Percentiles rank a stretch among this genome's conserved stretches.
Conservation (phyloP, 2,888 invertebrate species). For the Caenorhabditis sinica region DNA sequence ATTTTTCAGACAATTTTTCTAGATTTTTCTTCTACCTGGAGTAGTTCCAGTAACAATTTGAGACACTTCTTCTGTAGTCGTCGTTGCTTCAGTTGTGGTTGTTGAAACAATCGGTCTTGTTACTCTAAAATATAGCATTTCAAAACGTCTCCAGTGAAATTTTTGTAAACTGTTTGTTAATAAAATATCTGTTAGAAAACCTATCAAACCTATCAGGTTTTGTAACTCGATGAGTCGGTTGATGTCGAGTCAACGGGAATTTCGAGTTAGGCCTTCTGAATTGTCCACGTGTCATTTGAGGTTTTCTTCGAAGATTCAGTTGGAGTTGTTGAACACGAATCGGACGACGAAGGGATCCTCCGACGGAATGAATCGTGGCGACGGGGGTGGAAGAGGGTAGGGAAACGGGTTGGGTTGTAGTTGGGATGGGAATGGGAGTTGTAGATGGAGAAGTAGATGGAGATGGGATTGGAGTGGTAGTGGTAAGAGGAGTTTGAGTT, state of each 20-base stretch:
- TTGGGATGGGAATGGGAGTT: conserved; percentile 24
- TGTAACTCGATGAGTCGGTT: conserved; percentile 53
- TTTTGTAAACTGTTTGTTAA: not conserved
- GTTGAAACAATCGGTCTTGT: conserved; percentile 30
- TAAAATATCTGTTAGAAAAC: conserved; percentile 22
- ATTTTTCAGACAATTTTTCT: not conserved
- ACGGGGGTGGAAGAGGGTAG: conserved; percentile 6
- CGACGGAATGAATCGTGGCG: conserved; percentile 22
- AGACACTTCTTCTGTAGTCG: not conserved
- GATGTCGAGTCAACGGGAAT: conserved; percentile 38
- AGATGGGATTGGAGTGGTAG: conserved; percentile 29
- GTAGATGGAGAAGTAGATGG: conserved; percentile 2
- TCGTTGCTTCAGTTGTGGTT: conserved; percentile 2
- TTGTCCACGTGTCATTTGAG: conserved; percentile 55
- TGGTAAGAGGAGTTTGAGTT: conserved; percentile 8
- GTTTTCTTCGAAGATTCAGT: conserved; percentile 49
- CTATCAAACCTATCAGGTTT: conserved; percentile 58
- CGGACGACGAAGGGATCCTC: conserved; percentile 45
- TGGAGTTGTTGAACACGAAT: conserved; percentile 42
- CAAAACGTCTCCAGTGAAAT: too few species aligned
- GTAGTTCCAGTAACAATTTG: conserved; percentile 17
- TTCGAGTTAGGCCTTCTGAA: conserved; percentile 43
- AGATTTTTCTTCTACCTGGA: not conserved
- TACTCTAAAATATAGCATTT: conserved; percentile 35
- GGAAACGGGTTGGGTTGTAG: conserved; percentile 13